phyloP scores from a whole-genome alignment of 2,888 invertebrate species.

The Augiades crinisus region DNA sequence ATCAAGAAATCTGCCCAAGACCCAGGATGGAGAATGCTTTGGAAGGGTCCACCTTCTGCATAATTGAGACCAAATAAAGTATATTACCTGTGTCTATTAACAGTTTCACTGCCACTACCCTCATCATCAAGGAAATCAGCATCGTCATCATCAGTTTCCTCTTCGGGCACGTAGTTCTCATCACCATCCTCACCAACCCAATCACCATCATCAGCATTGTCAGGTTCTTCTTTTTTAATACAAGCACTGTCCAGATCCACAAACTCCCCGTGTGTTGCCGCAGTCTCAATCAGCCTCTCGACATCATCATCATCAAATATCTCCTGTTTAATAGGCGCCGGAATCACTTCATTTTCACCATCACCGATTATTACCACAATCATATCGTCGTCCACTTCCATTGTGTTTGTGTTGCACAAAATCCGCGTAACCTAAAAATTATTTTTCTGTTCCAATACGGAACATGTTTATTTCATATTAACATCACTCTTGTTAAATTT shows the following conservation, averaged over 20 bases:
- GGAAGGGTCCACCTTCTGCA: too few relatives aligned
- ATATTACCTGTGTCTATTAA: neutral
- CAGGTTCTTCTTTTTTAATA: constrained; percentile 19
- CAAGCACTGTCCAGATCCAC: constrained; percentile 31
- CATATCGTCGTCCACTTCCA: constrained; percentile 47
- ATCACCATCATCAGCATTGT: constrained; percentile 17
- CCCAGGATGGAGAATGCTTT: too few relatives aligned
- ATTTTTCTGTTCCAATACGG: neutral
- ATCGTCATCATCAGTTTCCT: constrained; percentile 20
- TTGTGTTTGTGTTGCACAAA: constrained; percentile 33
- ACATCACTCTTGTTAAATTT: neutral
- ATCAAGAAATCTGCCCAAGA: too few relatives aligned
- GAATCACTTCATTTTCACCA: constrained; percentile 31
- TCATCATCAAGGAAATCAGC: constrained; percentile 22
- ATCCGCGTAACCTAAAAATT: constrained; percentile 4
- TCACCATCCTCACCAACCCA: constrained; percentile 27
- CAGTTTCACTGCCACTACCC: constrained; percentile 8
- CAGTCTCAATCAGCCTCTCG: constrained; percentile 43
- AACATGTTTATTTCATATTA: neutral
- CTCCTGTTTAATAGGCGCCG: constrained; percentile 39
- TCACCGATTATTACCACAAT: constrained; percentile 47
- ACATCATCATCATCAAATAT: constrained; percentile 37
- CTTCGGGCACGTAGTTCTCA: constrained; percentile 30
- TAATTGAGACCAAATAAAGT: too few relatives aligned
- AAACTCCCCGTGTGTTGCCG: constrained; percentile 43